These are phyloP conservation scores for Arge pagana DNA, from an alignment of 2,888 invertebrate species.

Conservation along the genomic window DNA sequence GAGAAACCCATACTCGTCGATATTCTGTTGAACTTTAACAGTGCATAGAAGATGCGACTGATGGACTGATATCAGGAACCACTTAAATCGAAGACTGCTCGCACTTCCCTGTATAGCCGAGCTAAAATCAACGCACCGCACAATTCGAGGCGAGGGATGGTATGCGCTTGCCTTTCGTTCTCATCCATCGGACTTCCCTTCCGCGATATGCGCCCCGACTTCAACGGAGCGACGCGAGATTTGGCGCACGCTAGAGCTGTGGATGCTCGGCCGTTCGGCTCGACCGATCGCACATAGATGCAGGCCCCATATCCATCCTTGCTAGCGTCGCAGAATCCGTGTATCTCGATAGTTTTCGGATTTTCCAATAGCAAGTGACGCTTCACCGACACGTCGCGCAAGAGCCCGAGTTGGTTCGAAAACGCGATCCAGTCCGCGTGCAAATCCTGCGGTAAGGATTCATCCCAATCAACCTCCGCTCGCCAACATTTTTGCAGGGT, in stretches of 20 bases:
- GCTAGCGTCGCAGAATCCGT: constrained; percentile 35
- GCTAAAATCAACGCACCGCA: too few relatives aligned
- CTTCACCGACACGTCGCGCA: neutral
- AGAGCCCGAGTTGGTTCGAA: neutral
- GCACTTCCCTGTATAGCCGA: too few relatives aligned
- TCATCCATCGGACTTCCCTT: too few relatives aligned
- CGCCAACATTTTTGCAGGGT: constrained; percentile 15
- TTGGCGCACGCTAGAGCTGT: too few relatives aligned
- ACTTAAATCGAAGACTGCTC: too few relatives aligned
- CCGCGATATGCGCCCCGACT: too few relatives aligned
- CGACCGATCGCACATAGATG: constrained; percentile 29
- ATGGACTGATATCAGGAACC: too few relatives aligned
- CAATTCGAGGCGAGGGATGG: too few relatives aligned
- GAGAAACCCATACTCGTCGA: constrained; percentile 20
- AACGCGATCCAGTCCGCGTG: neutral
- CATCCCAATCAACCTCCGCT: neutral
- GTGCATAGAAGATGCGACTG: too few relatives aligned
- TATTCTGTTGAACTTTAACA: neutral
- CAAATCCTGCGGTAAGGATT: neutral
- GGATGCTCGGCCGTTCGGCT: too few relatives aligned
- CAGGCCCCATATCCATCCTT: constrained; percentile 31
- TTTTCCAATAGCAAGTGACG: neutral
- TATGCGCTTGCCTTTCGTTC: too few relatives aligned
- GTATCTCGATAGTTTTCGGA: constrained; percentile 23
- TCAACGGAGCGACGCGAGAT: too few relatives aligned